These are phyloP conservation scores for Vannuccia rotundouncinata DNA, from an alignment of 2,888 invertebrate genomes.

Conservation along the genomic window DNA sequence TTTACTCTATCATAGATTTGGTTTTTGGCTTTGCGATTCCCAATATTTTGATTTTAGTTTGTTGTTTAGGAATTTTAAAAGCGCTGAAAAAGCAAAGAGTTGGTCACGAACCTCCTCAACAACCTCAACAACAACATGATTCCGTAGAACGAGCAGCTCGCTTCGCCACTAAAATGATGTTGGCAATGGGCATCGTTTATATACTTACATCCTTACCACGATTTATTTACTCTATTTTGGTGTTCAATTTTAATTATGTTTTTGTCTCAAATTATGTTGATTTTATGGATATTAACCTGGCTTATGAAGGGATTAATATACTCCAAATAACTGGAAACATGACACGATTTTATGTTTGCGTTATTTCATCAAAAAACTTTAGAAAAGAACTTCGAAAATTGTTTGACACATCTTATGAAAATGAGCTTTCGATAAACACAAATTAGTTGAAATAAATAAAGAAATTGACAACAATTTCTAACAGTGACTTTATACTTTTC, in stretches of 20 bases:
- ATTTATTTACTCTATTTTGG: background rate
- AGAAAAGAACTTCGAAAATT: background rate
- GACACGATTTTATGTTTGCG: background rate
- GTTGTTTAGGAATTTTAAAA: background rate
- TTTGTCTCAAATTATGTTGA: background rate
- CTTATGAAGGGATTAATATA: background rate
- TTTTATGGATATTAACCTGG: background rate
- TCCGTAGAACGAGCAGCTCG: background rate
- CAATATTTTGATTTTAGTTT: background rate
- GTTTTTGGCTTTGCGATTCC: background rate
- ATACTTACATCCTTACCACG: background rate
- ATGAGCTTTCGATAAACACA: no score
- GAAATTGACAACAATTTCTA: no score
- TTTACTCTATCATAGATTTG: background rate
- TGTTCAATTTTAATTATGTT: background rate
- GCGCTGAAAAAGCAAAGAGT: background rate
- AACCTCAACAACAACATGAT: background rate
- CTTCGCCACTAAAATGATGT: background rate
- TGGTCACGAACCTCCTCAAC: background rate
- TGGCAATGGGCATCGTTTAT: background rate
- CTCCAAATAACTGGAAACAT: background rate
- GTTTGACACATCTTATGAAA: no score
- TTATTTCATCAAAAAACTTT: background rate
- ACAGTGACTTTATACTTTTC: no score
- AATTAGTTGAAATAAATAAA: no score